Conservation (phyloP, 1,140 invertebrate species). For the Hestina assimilis region DNA sequence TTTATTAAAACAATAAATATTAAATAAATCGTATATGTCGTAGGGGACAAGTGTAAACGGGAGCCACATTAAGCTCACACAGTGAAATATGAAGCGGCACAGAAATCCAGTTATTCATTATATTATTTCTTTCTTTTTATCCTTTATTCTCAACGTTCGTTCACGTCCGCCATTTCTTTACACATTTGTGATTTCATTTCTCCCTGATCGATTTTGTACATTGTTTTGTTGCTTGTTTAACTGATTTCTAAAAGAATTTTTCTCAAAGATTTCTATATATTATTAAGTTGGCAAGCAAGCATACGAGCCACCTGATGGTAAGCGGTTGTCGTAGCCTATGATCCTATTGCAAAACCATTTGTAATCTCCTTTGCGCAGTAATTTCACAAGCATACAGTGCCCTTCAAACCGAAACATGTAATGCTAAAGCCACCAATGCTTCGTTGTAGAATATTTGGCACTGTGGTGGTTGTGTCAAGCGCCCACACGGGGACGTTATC, state of each 20-base stretch:
- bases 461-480: no score
- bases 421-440: no score
- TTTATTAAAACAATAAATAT: background rate
- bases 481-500: no score
- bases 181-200: background rate
- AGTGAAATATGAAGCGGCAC: constrained; percentile 7
- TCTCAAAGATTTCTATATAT: no score
- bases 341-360: no score
- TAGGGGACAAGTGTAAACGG: background rate
- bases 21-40: background rate
- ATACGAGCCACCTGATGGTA: no score
- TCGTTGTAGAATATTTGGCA: no score
- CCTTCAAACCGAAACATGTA: no score
- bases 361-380: no score
- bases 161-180: constrained; percentile 1
- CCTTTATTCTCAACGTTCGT: constrained; percentile 4
- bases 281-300: no score
- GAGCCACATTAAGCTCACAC: background rate
- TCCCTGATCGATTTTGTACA: background rate
- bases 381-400: no score
- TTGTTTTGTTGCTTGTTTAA: background rate
- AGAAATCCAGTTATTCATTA: constrained; percentile 15
- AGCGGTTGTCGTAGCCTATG: no score
- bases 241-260: background rate
- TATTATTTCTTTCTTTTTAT: constrained; percentile 16